phyloP scores from a whole-genome alignment of 2,888 invertebrate genomes.

The Sminthurinus aureus region DNA sequence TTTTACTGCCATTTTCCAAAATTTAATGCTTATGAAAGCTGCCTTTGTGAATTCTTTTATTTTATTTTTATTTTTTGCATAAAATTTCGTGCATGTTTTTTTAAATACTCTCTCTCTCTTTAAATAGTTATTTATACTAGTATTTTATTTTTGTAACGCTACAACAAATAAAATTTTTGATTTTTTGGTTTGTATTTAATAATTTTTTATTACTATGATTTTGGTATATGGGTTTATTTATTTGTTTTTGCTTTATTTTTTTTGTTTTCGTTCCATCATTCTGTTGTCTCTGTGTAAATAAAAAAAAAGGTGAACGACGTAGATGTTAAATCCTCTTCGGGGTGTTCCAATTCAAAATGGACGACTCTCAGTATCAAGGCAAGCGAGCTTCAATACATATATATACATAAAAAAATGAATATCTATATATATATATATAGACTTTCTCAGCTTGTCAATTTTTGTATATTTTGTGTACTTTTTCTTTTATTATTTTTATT shows the following conservation, averaged over 20 bases:
- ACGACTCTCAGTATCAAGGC: constrained; percentile 44
- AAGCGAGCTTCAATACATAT: constrained; percentile 8
- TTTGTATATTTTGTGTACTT: too few relatives aligned
- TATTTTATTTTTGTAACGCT: background rate
- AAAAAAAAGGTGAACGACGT: constrained; percentile 31
- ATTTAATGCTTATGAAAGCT: too few relatives aligned
- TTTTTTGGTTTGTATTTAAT: background rate
- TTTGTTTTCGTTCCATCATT: constrained; percentile 1
- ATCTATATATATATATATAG: too few relatives aligned
- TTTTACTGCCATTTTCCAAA: background rate
- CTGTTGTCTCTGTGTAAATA: constrained; percentile 26
- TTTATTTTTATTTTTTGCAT: background rate
- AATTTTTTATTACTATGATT: constrained; percentile 14
- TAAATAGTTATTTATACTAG: background rate
- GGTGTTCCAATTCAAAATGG: constrained; percentile 41
- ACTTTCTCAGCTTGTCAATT: too few relatives aligned
- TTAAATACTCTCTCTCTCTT: background rate
- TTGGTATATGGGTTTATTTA: constrained; percentile 15
- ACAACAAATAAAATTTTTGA: background rate
- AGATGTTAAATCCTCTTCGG: constrained; percentile 28
- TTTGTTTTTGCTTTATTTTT: background rate
- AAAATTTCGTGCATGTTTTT: background rate
- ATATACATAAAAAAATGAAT: background rate
- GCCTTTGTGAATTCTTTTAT: background rate
- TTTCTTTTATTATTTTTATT: too few relatives aligned